phyloP scores from a whole-genome alignment of 2,888 invertebrate species.

The Pseudolycoriella hygida region DNA sequence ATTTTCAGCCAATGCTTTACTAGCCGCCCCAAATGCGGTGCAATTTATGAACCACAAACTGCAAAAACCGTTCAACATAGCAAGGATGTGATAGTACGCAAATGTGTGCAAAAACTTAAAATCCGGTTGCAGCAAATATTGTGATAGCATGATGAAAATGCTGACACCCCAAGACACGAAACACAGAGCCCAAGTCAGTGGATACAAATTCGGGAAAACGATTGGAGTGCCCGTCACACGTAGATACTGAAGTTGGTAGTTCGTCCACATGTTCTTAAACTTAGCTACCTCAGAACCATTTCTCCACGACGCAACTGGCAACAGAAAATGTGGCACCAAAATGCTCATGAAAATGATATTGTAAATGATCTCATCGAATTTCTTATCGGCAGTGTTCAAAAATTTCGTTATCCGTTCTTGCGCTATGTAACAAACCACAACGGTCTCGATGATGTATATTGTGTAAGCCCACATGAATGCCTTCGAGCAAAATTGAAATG shows the following conservation, averaged over 20 bases:
- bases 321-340: constrained; percentile 48
- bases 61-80: constrained; percentile 55
- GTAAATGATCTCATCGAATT: constrained; percentile 58
- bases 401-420: constrained; percentile 36
- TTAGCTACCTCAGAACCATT: constrained; percentile 52
- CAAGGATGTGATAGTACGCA: constrained; percentile 54
- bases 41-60: constrained; percentile 52
- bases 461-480: constrained; percentile 48
- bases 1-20: constrained; percentile 42
- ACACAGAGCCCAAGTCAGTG: constrained; percentile 44
- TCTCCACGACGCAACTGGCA: constrained; percentile 52
- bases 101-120: constrained; percentile 55
- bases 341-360: constrained; percentile 56
- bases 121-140: constrained; percentile 52
- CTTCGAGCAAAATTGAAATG: constrained; percentile 45
- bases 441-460: constrained; percentile 41
- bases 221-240: constrained; percentile 44
- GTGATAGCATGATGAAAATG: constrained; percentile 45
- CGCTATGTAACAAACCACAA: constrained; percentile 35
- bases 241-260: constrained; percentile 45
- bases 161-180: constrained; percentile 47
- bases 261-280: constrained; percentile 65
- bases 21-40: constrained; percentile 45
- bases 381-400: constrained; percentile 38
- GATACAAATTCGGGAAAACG: constrained; percentile 43